These are phyloP conservation scores for Cataglyphis altisquamis DNA, from an alignment of 2,888 invertebrate genomes.

Conservation along the genomic window DNA sequence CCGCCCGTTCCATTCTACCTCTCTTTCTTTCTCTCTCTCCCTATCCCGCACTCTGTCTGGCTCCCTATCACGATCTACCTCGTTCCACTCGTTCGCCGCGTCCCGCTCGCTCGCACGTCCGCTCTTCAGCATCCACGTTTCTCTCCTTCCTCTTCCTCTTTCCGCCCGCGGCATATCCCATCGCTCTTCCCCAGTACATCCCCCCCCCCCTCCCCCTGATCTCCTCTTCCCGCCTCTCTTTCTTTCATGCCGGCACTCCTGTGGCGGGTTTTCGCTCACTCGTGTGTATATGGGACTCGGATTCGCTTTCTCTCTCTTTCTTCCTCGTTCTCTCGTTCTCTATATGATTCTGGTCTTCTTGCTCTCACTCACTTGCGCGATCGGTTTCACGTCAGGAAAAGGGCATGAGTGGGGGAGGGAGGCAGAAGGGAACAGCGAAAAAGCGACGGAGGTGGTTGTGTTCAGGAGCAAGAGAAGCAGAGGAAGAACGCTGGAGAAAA, in stretches of 20 bases:
- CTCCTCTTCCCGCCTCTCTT: slow-evolving; percentile 11
- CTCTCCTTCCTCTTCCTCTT: slow-evolving; percentile 73
- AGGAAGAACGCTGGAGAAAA: slow-evolving; percentile 48
- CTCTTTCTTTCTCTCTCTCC: slow-evolving; percentile 34
- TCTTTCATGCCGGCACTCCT: slow-evolving; percentile 41
- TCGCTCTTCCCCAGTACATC: slow-evolving; percentile 61
- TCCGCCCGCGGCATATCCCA: slow-evolving; percentile 73
- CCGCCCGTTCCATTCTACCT: slow-evolving; percentile 66
- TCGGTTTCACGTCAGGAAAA: slow-evolving; percentile 64
- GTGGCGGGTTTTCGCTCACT: slow-evolving; percentile 58
- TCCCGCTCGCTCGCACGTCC: slow-evolving; percentile 54
- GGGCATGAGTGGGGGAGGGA: background rate
- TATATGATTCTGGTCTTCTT: slow-evolving; percentile 44
- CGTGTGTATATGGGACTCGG: slow-evolving; percentile 52
- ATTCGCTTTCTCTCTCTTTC: slow-evolving; percentile 46
- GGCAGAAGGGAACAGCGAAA: slow-evolving; percentile 28
- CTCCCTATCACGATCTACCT: slow-evolving; percentile 52
- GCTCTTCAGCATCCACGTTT: slow-evolving; percentile 56
- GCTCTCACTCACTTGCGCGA: slow-evolving; percentile 73
- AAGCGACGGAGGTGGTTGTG: slow-evolving; percentile 55
- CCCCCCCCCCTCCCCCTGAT: background rate
- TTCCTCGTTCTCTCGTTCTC: slow-evolving; percentile 23
- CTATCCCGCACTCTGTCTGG: slow-evolving; percentile 22
- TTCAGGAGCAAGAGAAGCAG: slow-evolving; percentile 54
- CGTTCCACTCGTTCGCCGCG: slow-evolving; percentile 54